Conservation (phyloP, 2,888 invertebrate species). For the Neria commutata region DNA sequence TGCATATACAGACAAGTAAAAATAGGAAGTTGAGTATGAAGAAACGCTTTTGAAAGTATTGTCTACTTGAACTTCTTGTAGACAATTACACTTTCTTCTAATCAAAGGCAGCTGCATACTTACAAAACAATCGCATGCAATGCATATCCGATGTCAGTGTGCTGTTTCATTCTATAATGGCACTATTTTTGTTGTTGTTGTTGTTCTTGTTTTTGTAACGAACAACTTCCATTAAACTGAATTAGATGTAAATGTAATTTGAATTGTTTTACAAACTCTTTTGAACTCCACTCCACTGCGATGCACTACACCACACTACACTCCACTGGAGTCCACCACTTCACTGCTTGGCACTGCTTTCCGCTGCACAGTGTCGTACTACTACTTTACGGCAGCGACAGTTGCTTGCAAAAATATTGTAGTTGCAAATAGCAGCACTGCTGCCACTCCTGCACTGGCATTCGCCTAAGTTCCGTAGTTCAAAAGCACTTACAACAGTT, state of each 20-base stretch:
- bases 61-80: not conserved
- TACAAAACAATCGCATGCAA: not conserved
- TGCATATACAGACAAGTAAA: not conserved
- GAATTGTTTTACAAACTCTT: conserved; percentile 40
- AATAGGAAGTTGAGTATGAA: not conserved
- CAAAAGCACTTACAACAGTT: not conserved
- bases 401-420: no score
- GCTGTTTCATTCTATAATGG: not conserved
- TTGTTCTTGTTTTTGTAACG: no score
- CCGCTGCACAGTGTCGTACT: no score
- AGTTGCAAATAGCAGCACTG: not conserved
- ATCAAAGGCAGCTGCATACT: not conserved
- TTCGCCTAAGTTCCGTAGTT: no score
- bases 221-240: conserved; percentile 28
- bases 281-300: no score
- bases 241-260: conserved; percentile 44
- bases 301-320: not conserved
- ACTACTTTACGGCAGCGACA: no score
- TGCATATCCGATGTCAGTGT: not conserved
- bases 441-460: not conserved
- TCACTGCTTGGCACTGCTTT: no score
- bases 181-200: no score
- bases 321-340: no score
- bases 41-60: not conserved
- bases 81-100: not conserved